Percentiles rank a stretch among this genome's conserved stretches.
Conservation (phyloP, 2,797 vertebrate genomes). For the Neosilurus hyrtlii region DNA sequence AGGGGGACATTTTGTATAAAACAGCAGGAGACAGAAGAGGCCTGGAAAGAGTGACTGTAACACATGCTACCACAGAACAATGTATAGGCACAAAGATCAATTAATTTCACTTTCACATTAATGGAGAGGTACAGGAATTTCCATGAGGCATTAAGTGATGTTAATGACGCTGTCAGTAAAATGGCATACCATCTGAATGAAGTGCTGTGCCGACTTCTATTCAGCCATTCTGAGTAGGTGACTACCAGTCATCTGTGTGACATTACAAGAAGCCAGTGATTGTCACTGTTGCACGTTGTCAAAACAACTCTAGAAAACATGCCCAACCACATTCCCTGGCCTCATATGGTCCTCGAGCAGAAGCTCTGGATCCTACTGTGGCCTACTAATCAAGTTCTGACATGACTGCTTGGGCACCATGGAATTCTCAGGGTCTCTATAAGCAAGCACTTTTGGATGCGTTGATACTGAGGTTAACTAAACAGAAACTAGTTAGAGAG, state of each 20-base stretch:
- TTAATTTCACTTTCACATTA: neutral
- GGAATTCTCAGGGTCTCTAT: neutral
- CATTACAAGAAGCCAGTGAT: constrained; percentile 34
- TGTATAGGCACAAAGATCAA: neutral
- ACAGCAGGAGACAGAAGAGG: neutral
- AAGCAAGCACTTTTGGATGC: neutral
- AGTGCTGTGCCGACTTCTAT: neutral
- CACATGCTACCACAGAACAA: neutral
- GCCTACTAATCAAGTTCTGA: constrained; percentile 42
- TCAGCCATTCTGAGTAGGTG: constrained; percentile 7
- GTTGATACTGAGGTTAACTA: neutral
- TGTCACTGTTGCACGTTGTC: constrained; percentile 38
- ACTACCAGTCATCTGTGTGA: constrained; percentile 41
- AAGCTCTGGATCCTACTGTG: constrained; percentile 7
- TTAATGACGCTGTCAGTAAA: constrained; percentile 36
- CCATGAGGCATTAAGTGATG: constrained; percentile 21
- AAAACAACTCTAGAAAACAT: constrained; percentile 55
- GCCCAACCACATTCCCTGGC: constrained; percentile 46
- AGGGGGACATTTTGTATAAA: neutral
- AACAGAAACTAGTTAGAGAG: neutral
- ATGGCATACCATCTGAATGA: constrained; percentile 19
- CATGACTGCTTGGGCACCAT: constrained; percentile 25
- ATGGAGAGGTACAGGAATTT: neutral
- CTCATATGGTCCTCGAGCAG: constrained; percentile 49
- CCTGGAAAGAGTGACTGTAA: neutral